Evolutionary conservation across 2,113 vertebrate genomes (phyloP), one percentile per base, ranked within the genome.

Genomic region (Perca fluviatilis): DNA sequence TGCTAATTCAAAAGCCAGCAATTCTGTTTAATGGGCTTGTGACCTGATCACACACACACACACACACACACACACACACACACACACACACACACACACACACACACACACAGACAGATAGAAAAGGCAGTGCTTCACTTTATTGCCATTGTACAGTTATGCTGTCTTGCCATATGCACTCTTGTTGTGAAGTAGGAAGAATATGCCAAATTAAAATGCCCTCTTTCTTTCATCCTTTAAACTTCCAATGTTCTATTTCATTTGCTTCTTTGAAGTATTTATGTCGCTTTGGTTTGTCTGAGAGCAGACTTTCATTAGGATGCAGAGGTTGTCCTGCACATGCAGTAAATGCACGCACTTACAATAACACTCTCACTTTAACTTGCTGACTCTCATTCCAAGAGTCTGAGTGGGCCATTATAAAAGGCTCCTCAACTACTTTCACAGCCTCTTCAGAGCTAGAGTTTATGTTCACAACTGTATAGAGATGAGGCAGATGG

Each of bases 401-500:
- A 82, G 73, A 72, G 63, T 77, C 79, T 79, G 85, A 86, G 85
- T 70, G 67, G 81, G 47, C 69, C 72, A 75, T 92, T 90, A 88
- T 49, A 58, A 80, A 61, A 61, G 85, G 72, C 49, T 71, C 78
- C 67, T 83, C 53, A 4, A 66, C 40, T 43, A 19, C 67, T 77
- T 66, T 69, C 67, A 71, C 36, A 36, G 79, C 53, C 86, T 82
- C 73, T 81, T 79, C 71, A 86, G 83, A 73, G 61, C 46, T 61
- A 3, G 58, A 83, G 86, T 69, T 58, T 68, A 43, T 67, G 81
- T 79, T 74, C 63, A 49, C 2, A 33, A 85, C 60, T 71, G 60
- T 21, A 51, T 63, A 1, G 36, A 81, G 69, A 77, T 40, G 71
- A 68, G 82, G 80, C 93, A 91, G 85, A 85, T 93, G 94, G 81